Evolutionary conservation across 1,140 invertebrate genomes (phyloP), one percentile per base, ranked within the genome.

Genomic region (Leptestheria dahalacensis): DNA sequence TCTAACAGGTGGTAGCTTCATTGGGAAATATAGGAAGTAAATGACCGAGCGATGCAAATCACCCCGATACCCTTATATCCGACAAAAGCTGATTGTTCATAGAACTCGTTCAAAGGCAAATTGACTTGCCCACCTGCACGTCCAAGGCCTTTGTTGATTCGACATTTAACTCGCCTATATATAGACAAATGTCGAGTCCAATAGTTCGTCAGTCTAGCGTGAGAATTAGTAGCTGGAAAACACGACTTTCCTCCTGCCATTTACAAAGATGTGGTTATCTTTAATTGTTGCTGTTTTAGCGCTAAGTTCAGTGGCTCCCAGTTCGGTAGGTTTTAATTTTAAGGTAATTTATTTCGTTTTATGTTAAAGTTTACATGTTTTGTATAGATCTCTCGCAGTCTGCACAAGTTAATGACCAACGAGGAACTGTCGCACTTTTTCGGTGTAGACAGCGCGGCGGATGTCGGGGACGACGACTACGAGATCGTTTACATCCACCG

Each of bases 401-500:
- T 55, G 23, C 53, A 55, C 53, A 25, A 26, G 23, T 29, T 55
- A 3, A 55, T 55, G 53, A 55, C n/a, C 12, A 33, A 3, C 3
- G 53, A 55, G 11, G 53, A 55, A 18, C 33, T 55, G 23, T 26
- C 26, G 18, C 53, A 33, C 10, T 29, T 33, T 3, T 55, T 55
- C 21, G 53, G 53, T 33, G 53, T 55, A 3, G 26, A 55, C 23
- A 55, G 33, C 33, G 21, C 53, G 23, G 28, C 53, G 2, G 25
- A 55, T 29, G 26, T 55, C 21, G 26, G 33, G 11, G 53, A 55
- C 11, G 53, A 55, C 9, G 53, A 55, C n/a, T 55, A 55, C 18
- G 53, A 55, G 53, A 33, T 55, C 21, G n/a, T 55, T 18, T 55
- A 55, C 53, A 55, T 55, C 53, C 23, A 33, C 24, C 53, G 53